Percentiles rank a stretch among this genome's conserved stretches.
Evolutionary conservation across 1,140 invertebrate genomes (phyloP).

Genomic region (Aphis gossypii): DNA sequence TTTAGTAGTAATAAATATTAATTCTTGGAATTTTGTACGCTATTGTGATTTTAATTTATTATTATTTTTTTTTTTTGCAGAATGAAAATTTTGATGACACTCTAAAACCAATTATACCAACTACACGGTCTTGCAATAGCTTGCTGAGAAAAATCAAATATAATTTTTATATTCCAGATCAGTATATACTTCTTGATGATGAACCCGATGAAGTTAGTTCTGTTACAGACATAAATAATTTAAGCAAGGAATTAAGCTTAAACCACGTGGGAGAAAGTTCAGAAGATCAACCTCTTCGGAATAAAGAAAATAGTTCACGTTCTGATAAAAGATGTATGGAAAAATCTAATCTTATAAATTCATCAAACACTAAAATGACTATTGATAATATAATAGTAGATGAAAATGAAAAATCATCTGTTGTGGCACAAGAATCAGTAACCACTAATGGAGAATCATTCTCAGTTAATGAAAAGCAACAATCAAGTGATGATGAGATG

Average conservation of each 20-base stretch:
- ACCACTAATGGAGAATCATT: neutral
- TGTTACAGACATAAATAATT: neutral
- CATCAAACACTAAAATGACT: neutral
- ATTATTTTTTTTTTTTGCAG: neutral
- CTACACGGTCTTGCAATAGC: conserved; percentile 50
- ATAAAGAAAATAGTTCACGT: neutral
- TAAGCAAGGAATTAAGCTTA: neutral
- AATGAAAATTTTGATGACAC: neutral
- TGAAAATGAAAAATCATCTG: neutral
- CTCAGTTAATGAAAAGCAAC: neutral
- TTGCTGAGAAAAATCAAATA: conserved; percentile 52
- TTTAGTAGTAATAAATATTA: neutral
- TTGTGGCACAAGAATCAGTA: neutral
- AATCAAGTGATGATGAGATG: neutral
- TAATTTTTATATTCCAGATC: conserved; percentile 6
- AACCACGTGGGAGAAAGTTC: neutral
- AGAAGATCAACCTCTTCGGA: neutral
- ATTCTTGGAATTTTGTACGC: neutral
- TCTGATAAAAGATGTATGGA: neutral
- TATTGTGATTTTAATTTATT: conserved; percentile 15
- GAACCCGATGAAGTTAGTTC: neutral
- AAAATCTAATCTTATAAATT: neutral
- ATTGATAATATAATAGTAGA: neutral
- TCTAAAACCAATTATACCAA: conserved; percentile 46
- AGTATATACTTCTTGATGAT: neutral